Evolutionary conservation across 2,888 invertebrate genomes (phyloP).

Genomic region (Colletes collaris): DNA sequence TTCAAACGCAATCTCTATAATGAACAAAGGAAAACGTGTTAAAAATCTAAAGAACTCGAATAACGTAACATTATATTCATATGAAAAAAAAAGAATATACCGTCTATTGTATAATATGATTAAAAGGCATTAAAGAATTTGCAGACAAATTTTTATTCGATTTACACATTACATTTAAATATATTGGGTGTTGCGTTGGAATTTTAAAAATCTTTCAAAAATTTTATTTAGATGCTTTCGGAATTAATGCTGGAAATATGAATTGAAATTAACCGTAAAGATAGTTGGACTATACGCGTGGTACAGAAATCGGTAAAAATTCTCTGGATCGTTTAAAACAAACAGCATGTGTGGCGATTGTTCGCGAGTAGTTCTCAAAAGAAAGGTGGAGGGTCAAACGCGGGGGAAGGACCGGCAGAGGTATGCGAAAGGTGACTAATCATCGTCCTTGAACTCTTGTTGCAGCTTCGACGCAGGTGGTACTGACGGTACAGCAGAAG

Average conservation of each 20-base stretch:
- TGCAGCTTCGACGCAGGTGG: slow-evolving; percentile 88
- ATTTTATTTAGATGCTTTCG: too few relatives aligned
- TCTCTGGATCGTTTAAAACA: not conserved
- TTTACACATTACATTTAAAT: too few relatives aligned
- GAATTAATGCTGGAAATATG: too few relatives aligned
- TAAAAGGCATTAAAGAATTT: too few relatives aligned
- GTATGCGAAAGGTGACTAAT: slow-evolving; percentile 71
- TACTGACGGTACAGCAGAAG: slow-evolving; percentile 88
- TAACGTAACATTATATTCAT: not conserved
- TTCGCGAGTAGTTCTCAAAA: slow-evolving; percentile 33
- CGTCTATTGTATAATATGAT: too few relatives aligned
- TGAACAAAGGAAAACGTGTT: not conserved
- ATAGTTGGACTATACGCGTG: too few relatives aligned
- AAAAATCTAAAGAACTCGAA: not conserved
- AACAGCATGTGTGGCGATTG: slow-evolving; percentile 18
- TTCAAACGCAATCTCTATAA: too few relatives aligned
- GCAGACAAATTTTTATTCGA: too few relatives aligned
- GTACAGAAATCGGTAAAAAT: not conserved
- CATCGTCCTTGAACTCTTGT: slow-evolving; percentile 74
- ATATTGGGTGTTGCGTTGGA: too few relatives aligned
- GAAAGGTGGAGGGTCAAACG: slow-evolving; percentile 49
- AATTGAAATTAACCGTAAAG: too few relatives aligned
- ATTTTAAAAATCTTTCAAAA: too few relatives aligned
- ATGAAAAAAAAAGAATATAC: not conserved
- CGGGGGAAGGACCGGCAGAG: slow-evolving; percentile 51